phyloP scores from a whole-genome alignment of 2,113 vertebrate genomes.

The Condylura cristata region DNA sequence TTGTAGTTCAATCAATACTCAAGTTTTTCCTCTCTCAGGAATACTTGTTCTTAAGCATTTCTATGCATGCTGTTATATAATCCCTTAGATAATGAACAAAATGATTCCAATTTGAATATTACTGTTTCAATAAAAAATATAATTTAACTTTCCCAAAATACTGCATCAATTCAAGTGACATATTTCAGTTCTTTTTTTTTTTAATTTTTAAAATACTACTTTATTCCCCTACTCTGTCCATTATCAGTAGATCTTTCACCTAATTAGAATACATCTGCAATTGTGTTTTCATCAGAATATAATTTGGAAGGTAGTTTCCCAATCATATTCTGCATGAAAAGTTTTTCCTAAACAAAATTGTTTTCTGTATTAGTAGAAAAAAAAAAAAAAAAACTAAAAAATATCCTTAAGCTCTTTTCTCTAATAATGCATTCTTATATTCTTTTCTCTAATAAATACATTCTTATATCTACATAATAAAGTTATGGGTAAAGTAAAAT shows the following conservation, averaged over 20 bases:
- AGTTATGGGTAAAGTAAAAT: not conserved
- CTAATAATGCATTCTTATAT: not conserved
- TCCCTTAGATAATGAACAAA: not conserved
- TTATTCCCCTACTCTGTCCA: not conserved
- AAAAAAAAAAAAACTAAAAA: not conserved
- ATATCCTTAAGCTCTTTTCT: not conserved
- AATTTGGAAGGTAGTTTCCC: no score
- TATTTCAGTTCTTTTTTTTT: not conserved
- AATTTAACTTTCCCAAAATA: not conserved
- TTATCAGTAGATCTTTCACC: not conserved
- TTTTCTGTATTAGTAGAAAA: not conserved
- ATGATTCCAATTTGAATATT: not conserved
- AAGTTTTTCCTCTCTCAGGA: not conserved
- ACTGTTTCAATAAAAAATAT: not conserved
- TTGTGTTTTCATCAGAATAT: no score
- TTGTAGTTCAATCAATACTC: rapidly evolving
- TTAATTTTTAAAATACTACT: not conserved
- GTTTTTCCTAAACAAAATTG: not conserved
- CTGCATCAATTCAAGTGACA: not conserved
- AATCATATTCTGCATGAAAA: not conserved
- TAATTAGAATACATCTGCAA: not conserved
- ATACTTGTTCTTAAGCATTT: not conserved
- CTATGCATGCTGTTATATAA: not conserved
- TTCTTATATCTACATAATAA: not conserved
- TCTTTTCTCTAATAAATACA: not conserved